phyloP scores from a whole-genome alignment of 2,888 invertebrate genomes.

The Eilema sororculum region DNA sequence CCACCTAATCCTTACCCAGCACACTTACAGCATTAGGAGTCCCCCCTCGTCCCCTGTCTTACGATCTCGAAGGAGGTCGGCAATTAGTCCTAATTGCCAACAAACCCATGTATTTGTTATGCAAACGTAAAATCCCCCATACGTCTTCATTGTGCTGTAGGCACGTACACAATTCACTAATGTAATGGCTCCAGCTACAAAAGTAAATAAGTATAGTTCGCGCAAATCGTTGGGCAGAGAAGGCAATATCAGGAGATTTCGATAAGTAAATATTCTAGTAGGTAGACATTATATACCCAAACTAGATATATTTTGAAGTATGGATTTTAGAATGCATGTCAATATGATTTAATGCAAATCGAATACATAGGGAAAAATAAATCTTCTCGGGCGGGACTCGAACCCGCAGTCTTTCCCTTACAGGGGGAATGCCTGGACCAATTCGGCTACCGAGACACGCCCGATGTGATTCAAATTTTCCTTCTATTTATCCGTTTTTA shows the following conservation, averaged over 20 bases:
- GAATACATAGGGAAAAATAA: too few relatives aligned
- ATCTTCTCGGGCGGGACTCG: too few relatives aligned
- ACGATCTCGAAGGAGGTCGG: constrained; percentile 57
- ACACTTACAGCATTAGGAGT: constrained; percentile 36
- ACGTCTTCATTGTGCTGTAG: constrained; percentile 68
- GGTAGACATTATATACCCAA: neutral
- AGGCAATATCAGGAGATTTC: neutral
- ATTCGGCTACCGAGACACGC: too few relatives aligned
- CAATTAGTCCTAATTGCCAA: constrained; percentile 78
- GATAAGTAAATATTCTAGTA: neutral
- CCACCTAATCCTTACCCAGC: constrained; percentile 9
- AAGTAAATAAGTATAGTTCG: constrained; percentile 22
- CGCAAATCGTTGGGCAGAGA: neutral
- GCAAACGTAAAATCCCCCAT: constrained; percentile 69
- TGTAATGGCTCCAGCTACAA: constrained; percentile 48
- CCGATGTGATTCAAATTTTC: too few relatives aligned
- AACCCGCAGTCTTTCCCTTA: too few relatives aligned
- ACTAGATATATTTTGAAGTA: too few relatives aligned
- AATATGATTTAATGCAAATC: too few relatives aligned
- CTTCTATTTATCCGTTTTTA: too few relatives aligned
- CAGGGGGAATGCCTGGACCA: too few relatives aligned
- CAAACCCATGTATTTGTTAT: constrained; percentile 70
- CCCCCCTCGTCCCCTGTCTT: constrained; percentile 36
- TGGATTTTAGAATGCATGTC: too few relatives aligned
- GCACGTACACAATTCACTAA: constrained; percentile 62